Conservation (phyloP, 1,140 invertebrate genomes). For the Penaeus japonicus region DNA sequence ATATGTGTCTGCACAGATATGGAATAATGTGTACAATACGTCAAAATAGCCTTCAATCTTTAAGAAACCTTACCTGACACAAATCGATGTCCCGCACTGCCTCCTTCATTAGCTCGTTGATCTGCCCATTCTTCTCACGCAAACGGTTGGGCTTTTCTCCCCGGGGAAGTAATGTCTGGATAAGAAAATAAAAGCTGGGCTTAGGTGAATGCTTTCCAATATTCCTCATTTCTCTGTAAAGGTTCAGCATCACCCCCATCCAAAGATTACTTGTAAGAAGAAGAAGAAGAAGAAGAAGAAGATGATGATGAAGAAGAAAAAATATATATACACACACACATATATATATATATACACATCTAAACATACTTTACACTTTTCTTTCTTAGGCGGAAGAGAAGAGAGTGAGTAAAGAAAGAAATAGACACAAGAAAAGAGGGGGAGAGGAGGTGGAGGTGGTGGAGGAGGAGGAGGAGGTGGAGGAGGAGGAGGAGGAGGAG, state of each 20-base stretch:
- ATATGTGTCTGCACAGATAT: too few species aligned
- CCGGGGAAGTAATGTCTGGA: slow-evolving; percentile 70
- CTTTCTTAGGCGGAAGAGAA: too few species aligned
- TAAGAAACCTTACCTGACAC: slow-evolving; percentile 57
- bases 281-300: not conserved
- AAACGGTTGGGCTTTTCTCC: slow-evolving; percentile 82
- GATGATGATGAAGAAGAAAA: not conserved
- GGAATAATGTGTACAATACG: not conserved
- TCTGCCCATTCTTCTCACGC: slow-evolving; percentile 76
- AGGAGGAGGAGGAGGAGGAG: too few species aligned
- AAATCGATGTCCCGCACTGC: slow-evolving; percentile 69
- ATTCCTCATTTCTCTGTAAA: not conserved
- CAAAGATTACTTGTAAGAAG: too few species aligned
- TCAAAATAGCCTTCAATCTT: not conserved
- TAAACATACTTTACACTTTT: too few species aligned
- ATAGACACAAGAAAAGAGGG: too few species aligned
- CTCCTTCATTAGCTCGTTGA: slow-evolving; percentile 77
- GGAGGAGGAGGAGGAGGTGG: too few species aligned
- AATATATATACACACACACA: too few species aligned
- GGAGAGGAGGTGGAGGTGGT: too few species aligned
- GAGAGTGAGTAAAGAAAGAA: too few species aligned
- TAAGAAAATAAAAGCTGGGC: slow-evolving; percentile 36
- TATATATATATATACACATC: too few species aligned
- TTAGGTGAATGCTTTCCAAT: too few species aligned
- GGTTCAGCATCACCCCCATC: not conserved